A percentile compares a stretch with the other conserved stretches of the same genome.
Conservation (phyloP, 2,888 invertebrate genomes). For the Platynereis dumerilii region DNA sequence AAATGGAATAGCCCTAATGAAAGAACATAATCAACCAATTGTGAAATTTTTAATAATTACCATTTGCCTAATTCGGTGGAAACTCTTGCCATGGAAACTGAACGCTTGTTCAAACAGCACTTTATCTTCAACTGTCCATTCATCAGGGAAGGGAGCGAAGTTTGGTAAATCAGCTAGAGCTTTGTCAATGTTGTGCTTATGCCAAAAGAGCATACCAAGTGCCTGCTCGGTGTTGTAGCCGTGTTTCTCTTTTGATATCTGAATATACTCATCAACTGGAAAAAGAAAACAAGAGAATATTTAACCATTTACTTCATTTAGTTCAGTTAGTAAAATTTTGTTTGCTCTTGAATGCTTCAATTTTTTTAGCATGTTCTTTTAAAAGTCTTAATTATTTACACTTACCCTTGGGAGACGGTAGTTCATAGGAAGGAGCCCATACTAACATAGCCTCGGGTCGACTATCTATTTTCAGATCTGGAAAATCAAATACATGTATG, state of each 20-base stretch:
- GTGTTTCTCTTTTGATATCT: conserved; percentile 93
- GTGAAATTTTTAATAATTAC: conserved; percentile 66
- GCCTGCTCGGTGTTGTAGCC: conserved; percentile 98
- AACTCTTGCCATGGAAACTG: conserved; percentile 97
- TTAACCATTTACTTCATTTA: no score
- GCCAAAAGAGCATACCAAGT: conserved; percentile 97
- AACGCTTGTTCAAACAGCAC: conserved; percentile 98
- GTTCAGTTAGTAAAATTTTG: no score
- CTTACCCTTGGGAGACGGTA: conserved; percentile 88
- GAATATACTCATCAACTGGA: conserved; percentile 93
- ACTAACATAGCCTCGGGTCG: conserved; percentile 81
- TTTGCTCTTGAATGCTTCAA: no score
- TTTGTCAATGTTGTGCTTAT: conserved; percentile 91
- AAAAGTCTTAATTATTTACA: conserved; percentile 27
- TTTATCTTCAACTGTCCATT: conserved; percentile 98
- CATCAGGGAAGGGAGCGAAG: conserved; percentile 96
- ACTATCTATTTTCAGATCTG: conserved; percentile 54
- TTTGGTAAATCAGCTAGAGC: conserved; percentile 93
- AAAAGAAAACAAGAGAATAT: conserved; percentile 37
- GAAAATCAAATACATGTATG: conserved; percentile 1
- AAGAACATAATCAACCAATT: no score
- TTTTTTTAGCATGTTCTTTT: no score
- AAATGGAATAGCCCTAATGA: no score
- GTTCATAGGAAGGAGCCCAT: conserved; percentile 91
- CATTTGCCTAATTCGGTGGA: conserved; percentile 96